phyloP scores from a whole-genome alignment of 2,113 vertebrate genomes.

The Myiozetetes cayanensis region DNA sequence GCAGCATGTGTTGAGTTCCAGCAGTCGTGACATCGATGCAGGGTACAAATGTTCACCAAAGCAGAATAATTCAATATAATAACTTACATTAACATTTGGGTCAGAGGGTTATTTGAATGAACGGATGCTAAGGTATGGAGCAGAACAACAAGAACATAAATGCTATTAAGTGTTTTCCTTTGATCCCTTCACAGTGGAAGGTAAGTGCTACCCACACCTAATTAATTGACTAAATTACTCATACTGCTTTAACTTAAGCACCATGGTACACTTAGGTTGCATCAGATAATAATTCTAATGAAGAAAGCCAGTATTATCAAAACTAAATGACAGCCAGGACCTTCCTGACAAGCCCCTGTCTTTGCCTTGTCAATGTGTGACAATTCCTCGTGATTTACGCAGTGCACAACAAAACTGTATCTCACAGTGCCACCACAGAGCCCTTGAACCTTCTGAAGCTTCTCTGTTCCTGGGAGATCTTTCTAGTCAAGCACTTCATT shows the following conservation, averaged over 20 bases:
- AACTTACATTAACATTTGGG: background rate
- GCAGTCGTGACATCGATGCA: background rate
- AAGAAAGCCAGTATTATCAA: background rate
- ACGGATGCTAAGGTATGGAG: background rate
- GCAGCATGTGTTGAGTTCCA: background rate
- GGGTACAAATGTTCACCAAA: background rate
- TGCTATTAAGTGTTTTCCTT: background rate
- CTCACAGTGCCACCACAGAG: background rate
- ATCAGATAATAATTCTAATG: background rate
- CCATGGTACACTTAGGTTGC: background rate
- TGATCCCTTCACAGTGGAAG: background rate
- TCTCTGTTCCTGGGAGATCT: background rate
- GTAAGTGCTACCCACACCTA: background rate
- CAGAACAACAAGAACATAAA: background rate
- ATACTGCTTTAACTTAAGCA: background rate
- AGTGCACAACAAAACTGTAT: rapidly evolving
- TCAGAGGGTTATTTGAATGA: background rate
- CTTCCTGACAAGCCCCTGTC: background rate
- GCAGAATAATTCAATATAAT: background rate
- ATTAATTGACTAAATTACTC: conserved; percentile 15
- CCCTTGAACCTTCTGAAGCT: background rate
- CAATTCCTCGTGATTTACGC: rapidly evolving
- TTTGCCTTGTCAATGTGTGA: background rate
- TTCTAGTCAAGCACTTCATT: background rate
- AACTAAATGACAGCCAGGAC: background rate